phyloP scores from a whole-genome alignment of 2,888 invertebrate genomes.

The Diaperis boleti region DNA sequence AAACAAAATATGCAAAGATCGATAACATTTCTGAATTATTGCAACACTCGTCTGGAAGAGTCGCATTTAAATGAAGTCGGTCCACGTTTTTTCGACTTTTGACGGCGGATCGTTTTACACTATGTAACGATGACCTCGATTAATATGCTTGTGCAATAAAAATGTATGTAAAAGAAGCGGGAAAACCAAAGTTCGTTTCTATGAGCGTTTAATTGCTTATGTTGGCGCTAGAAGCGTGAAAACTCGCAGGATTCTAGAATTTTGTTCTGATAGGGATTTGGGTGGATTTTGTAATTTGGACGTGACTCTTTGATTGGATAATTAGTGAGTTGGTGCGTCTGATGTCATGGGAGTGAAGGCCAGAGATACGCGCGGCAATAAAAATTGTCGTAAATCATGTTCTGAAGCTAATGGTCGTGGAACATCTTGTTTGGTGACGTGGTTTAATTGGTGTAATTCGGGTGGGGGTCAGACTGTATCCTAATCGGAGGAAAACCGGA shows the following conservation, averaged over 20 bases:
- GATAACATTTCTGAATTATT: constrained; percentile 14
- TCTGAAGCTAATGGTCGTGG: constrained; percentile 5
- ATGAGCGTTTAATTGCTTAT: constrained; percentile 16
- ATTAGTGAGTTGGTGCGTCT: constrained; percentile 23
- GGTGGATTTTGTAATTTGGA: not conserved
- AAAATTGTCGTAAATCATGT: constrained; percentile 24
- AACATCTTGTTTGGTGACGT: no score
- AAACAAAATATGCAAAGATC: constrained; percentile 22
- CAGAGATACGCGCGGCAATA: constrained; percentile 23
- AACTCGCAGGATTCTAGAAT: not conserved
- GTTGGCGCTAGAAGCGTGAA: constrained; percentile 18
- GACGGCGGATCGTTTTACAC: constrained; percentile 20
- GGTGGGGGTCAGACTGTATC: no score
- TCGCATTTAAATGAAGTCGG: constrained; percentile 26
- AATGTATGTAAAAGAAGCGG: constrained; percentile 32
- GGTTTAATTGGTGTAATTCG: no score
- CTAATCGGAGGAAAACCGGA: no score
- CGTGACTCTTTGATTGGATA: constrained; percentile 1
- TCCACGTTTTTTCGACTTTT: constrained; percentile 9
- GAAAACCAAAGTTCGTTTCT: constrained; percentile 33
- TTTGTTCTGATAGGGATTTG: no score
- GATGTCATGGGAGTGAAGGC: constrained; percentile 32
- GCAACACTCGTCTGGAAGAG: constrained; percentile 8
- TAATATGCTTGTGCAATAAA: constrained; percentile 37
- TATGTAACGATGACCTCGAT: constrained; percentile 37